A percentile compares a stretch with the other conserved stretches of the same genome.
Evolutionary conservation across 2,113 vertebrate species (phyloP).

Genomic region (Gorsachius goisagi): DNA sequence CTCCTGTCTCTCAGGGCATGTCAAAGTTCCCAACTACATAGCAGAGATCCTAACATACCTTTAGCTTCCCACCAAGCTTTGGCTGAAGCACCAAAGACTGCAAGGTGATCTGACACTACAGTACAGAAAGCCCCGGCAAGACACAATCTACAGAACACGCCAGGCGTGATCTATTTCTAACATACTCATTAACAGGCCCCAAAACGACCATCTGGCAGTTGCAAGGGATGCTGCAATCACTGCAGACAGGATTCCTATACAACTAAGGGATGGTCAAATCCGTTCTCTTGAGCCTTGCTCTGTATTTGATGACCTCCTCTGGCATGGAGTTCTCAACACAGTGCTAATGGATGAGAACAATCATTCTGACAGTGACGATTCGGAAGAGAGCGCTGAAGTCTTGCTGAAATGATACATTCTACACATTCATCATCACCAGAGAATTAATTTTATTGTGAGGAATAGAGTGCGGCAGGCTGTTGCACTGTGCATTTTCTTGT

Average conservation of each 20-base stretch:
- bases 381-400: constrained; percentile 5
- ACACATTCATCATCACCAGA: neutral
- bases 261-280: neutral
- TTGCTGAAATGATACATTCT: constrained; percentile 33
- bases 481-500: constrained; percentile 4
- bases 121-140: neutral
- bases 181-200: neutral
- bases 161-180: neutral
- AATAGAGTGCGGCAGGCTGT: neutral
- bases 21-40: neutral
- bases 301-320: neutral
- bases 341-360: constrained; percentile 28
- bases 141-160: neutral
- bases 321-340: neutral
- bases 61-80: neutral
- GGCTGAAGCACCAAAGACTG: neutral
- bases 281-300: neutral
- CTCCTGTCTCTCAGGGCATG: neutral
- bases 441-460: constrained; percentile 39
- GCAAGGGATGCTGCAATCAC: neutral
- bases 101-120: neutral
- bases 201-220: neutral
- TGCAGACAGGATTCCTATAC: neutral
- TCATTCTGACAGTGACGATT: constrained; percentile 31
- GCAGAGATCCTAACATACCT: neutral